phyloP scores from a whole-genome alignment of 1,140 invertebrate genomes.

The Drusus annulatus region DNA sequence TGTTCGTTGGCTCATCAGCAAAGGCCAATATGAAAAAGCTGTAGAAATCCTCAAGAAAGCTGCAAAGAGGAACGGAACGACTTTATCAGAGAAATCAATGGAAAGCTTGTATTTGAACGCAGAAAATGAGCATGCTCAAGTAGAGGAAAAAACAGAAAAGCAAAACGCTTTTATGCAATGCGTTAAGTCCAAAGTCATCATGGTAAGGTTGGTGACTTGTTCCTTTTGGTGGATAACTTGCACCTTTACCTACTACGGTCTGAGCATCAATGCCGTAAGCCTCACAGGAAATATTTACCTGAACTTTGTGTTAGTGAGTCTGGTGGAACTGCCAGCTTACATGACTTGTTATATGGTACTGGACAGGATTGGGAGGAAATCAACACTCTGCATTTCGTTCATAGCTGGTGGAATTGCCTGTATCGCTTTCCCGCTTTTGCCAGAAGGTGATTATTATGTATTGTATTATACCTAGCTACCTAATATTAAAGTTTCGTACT shows the following conservation, averaged over 20 bases:
- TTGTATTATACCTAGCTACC: no score
- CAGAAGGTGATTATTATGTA: constrained; percentile 65
- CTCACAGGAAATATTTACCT: constrained; percentile 79
- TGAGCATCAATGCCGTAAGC: constrained; percentile 86
- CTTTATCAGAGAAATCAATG: constrained; percentile 73
- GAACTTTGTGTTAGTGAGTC: constrained; percentile 79
- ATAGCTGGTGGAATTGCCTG: constrained; percentile 64
- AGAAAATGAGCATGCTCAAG: constrained; percentile 59
- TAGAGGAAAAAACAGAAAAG: constrained; percentile 60
- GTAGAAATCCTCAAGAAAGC: constrained; percentile 75
- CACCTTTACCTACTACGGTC: constrained; percentile 85
- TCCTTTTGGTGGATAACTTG: constrained; percentile 82
- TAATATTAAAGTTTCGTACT: no score
- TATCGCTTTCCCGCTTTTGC: constrained; percentile 67
- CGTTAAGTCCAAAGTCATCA: constrained; percentile 74
- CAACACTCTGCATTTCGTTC: constrained; percentile 65
- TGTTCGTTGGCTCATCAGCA: constrained; percentile 84
- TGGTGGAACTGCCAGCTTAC: constrained; percentile 83
- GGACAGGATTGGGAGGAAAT: constrained; percentile 77
- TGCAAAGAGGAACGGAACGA: constrained; percentile 79
- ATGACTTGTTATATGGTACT: constrained; percentile 76
- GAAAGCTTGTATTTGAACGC: constrained; percentile 68
- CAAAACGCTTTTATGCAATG: constrained; percentile 69
- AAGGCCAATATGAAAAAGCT: constrained; percentile 77
- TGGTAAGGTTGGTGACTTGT: constrained; percentile 78